Evolutionary conservation across 2,888 invertebrate species (phyloP).

Genomic region (Germaria angustata): DNA sequence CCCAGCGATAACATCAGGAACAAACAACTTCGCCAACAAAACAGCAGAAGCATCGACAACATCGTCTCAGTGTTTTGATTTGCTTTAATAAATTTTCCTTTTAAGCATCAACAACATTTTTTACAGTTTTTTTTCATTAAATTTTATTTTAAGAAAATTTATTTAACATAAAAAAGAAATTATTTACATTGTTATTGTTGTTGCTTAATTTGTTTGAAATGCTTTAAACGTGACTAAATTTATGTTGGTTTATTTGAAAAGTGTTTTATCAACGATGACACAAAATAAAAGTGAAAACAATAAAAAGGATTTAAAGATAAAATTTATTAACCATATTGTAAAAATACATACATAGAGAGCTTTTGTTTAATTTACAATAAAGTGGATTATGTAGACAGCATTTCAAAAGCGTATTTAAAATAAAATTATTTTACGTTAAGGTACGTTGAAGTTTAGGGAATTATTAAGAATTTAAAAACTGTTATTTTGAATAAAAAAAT

Average conservation of each 20-base stretch:
- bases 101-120: conserved; percentile 43
- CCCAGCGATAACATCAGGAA: conserved; percentile 74
- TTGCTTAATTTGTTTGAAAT: conserved; percentile 72
- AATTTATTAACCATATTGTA: conserved; percentile 40
- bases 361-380: conserved; percentile 15
- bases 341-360: not conserved
- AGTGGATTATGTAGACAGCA: conserved; percentile 31
- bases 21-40: conserved; percentile 22
- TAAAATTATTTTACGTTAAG: conserved; percentile 30
- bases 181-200: conserved; percentile 12
- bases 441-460: not conserved
- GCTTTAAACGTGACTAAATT: conserved; percentile 76
- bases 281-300: not conserved
- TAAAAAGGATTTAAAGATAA: conserved; percentile 47
- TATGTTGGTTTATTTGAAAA: conserved; percentile 68
- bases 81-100: conserved; percentile 52
- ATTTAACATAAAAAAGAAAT: not conserved
- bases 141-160: not conserved
- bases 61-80: conserved; percentile 49
- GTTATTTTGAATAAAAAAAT: not conserved
- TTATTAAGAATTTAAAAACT: not conserved
- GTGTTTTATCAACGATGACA: conserved; percentile 13
- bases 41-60: conserved; percentile 14
- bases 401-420: conserved; percentile 12
- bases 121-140: not conserved